Percentiles rank a stretch among this genome's conserved stretches.
Conservation (phyloP, 1,140 invertebrate genomes). For the Epicauta chinensis region DNA sequence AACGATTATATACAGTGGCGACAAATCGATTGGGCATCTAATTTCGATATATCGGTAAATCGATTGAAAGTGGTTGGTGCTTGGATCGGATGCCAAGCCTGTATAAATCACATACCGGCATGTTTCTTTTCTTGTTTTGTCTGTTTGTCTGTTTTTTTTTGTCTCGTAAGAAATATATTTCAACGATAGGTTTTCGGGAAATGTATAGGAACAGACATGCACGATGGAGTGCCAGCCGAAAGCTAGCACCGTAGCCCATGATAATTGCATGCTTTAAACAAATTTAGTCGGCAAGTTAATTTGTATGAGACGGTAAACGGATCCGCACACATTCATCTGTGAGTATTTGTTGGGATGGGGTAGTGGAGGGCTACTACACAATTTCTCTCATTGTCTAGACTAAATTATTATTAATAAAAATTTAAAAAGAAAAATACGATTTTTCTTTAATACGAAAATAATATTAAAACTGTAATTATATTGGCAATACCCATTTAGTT, state of each 20-base stretch:
- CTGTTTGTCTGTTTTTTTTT: too few species aligned
- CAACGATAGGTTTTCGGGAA: too few species aligned
- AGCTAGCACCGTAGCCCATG: conserved; percentile 33
- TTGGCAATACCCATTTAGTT: conserved; percentile 12
- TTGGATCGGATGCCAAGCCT: too few species aligned
- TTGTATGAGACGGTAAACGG: conserved; percentile 37
- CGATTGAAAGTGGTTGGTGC: too few species aligned
- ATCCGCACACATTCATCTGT: conserved; percentile 25
- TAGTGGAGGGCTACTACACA: conserved; percentile 19
- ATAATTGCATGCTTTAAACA: conserved; percentile 42
- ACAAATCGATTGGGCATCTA: too few species aligned
- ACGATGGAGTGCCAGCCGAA: conserved; percentile 32
- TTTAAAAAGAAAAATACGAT: neutral
- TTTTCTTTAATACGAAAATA: conserved; percentile 1
- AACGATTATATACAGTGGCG: too few species aligned
- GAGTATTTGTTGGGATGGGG: neutral
- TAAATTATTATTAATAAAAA: neutral
- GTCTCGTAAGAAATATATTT: too few species aligned
- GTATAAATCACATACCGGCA: too few species aligned
- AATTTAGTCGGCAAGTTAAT: conserved; percentile 40
- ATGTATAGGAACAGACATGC: conserved; percentile 19
- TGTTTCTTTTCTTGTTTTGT: too few species aligned
- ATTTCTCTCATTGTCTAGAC: conserved; percentile 5
- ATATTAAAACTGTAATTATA: neutral
- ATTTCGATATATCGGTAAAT: too few species aligned